phyloP scores from a whole-genome alignment of 2,113 vertebrate species.

The Oenanthe melanoleuca region DNA sequence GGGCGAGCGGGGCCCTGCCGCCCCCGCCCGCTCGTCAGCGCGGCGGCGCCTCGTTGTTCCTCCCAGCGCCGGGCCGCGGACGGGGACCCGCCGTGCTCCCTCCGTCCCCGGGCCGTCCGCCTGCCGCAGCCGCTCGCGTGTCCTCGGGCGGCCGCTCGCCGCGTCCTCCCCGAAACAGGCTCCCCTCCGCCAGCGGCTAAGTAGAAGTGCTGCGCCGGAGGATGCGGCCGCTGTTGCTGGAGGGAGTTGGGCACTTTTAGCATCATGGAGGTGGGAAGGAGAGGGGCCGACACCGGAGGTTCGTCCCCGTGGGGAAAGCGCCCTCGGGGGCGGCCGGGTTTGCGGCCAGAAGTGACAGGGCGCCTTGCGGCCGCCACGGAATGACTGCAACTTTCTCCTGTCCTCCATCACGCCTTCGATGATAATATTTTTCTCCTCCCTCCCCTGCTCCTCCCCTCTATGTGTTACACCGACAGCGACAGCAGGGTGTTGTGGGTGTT shows the following conservation, averaged over 20 bases:
- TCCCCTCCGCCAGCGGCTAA: not conserved
- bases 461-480: constrained; percentile 70
- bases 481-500: constrained; percentile 77
- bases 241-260: constrained; percentile 67
- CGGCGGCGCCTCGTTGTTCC: not conserved
- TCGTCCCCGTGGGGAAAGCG: not conserved
- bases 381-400: constrained; percentile 73
- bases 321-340: constrained; percentile 1
- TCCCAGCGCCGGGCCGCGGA: not conserved
- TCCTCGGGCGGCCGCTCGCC: not conserved
- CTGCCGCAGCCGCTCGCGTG: not conserved
- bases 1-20: not conserved
- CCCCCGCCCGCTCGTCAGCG: fast-evolving
- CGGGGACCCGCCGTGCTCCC: not conserved
- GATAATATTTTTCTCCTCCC: constrained; percentile 63
- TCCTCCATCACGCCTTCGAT: constrained; percentile 70
- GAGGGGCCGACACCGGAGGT: not conserved
- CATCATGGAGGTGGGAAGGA: constrained; percentile 69
- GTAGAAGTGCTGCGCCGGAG: constrained; percentile 12
- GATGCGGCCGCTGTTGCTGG: constrained; percentile 45
- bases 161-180: not conserved
- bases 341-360: constrained; percentile 58
- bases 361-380: constrained; percentile 37
- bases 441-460: constrained; percentile 72
- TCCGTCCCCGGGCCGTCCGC: not conserved